These are phyloP conservation scores for Ascaphus truei DNA, from an alignment of 2,113 vertebrate genomes.

Conservation along the genomic window DNA sequence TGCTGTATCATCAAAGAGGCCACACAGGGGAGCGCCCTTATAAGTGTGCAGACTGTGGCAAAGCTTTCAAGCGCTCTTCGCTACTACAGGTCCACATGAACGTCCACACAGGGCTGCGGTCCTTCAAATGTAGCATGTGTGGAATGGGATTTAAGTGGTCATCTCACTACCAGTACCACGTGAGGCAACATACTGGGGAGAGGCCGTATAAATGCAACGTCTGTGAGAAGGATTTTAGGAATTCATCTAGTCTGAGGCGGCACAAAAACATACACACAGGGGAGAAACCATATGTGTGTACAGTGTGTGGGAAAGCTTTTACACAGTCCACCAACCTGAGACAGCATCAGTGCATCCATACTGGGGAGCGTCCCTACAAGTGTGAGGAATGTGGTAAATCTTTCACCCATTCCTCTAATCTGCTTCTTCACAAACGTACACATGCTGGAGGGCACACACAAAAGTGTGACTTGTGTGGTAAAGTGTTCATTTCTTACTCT, in stretches of 20 bases:
- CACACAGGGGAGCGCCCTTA: slow-evolving; percentile 93
- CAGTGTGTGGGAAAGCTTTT: slow-evolving; percentile 80
- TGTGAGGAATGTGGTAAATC: slow-evolving; percentile 77
- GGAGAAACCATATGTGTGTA: slow-evolving; percentile 78
- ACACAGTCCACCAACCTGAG: slow-evolving; percentile 87
- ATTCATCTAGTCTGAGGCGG: slow-evolving; percentile 82
- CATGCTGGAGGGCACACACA: slow-evolving; percentile 46
- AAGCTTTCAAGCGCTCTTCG: slow-evolving; percentile 88
- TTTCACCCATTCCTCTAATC: slow-evolving; percentile 85
- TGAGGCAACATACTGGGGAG: slow-evolving; percentile 88
- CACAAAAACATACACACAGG: slow-evolving; percentile 88
- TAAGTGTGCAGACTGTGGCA: slow-evolving; percentile 80
- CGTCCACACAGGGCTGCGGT: slow-evolving; percentile 61
- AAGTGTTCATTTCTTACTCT: slow-evolving; percentile 48
- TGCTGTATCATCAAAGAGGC: slow-evolving; percentile 86
- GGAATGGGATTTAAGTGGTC: slow-evolving; percentile 89
- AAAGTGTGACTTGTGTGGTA: slow-evolving; percentile 46
- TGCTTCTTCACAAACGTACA: slow-evolving; percentile 75
- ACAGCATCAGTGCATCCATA: slow-evolving; percentile 87
- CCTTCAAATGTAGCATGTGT: slow-evolving; percentile 60
- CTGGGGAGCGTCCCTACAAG: slow-evolving; percentile 74
- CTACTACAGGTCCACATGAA: slow-evolving; percentile 77
- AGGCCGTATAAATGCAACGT: slow-evolving; percentile 81
- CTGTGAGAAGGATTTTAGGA: slow-evolving; percentile 91
- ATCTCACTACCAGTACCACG: slow-evolving; percentile 92